Conservation (phyloP, 1,140 invertebrate species). For the Riptortus pedestris region DNA sequence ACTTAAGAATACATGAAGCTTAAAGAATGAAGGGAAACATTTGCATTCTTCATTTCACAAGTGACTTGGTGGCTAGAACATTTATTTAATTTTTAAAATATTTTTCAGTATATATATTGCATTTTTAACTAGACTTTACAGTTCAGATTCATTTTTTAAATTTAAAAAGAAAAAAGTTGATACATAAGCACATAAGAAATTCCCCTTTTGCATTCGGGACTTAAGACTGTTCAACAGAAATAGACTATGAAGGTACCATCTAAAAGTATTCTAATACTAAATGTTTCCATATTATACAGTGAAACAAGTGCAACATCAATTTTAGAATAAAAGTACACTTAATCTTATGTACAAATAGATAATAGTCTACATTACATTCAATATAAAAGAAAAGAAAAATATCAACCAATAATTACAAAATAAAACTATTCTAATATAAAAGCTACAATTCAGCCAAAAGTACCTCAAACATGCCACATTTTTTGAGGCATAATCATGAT, state of each 20-base stretch:
- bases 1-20: conserved; percentile 6
- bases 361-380: not conserved
- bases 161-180: no score
- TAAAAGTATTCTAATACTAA: not conserved
- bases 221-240: conserved; percentile 3
- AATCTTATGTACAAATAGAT: conserved; percentile 8
- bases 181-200: conserved; percentile 4
- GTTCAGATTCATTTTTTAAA: no score
- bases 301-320: conserved; percentile 10
- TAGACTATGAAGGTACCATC: conserved; percentile 6
- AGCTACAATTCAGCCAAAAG: conserved; percentile 4
- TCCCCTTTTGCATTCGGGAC: not conserved
- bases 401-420: no score
- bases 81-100: no score
- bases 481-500: not conserved
- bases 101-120: no score
- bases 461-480: not conserved
- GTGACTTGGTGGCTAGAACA: no score
- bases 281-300: not conserved
- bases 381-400: not conserved
- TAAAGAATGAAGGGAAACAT: not conserved
- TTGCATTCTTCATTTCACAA: not conserved
- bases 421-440: conserved; percentile 1
- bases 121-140: no score
- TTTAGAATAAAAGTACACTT: conserved; percentile 12